These are phyloP conservation scores for Antedon bifida DNA, from an alignment of 35 echinoderm and acorn worm genomes.

Conservation along the genomic window DNA sequence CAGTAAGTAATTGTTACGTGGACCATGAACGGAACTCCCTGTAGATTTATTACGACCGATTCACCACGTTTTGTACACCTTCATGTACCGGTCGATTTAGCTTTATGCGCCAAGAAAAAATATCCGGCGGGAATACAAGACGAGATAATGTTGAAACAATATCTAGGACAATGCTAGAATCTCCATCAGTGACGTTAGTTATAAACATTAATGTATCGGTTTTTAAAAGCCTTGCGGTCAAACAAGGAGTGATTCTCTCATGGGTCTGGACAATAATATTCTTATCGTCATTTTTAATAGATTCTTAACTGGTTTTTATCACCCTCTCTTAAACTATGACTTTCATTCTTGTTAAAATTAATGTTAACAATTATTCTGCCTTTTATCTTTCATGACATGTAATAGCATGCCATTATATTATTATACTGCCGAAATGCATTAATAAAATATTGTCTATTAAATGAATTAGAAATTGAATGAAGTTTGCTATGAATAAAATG, in stretches of 20 bases:
- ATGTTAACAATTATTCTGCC: not conserved
- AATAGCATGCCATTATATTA: no score
- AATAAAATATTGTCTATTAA: no score
- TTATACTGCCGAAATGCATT: no score
- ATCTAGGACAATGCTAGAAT: not conserved
- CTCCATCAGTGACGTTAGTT: not conserved
- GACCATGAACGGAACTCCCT: not conserved
- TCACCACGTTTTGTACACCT: not conserved
- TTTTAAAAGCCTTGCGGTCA: not conserved
- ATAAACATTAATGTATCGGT: not conserved
- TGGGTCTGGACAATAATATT: no score
- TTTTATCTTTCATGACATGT: not conserved
- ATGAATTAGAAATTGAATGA: no score
- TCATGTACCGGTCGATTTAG: not conserved
- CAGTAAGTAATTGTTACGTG: not conserved
- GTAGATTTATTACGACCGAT: not conserved
- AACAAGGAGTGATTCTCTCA: no score
- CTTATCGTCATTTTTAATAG: no score
- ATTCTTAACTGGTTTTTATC: no score
- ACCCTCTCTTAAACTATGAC: no score
- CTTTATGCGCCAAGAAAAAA: not conserved
- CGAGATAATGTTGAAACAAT: not conserved
- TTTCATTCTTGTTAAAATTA: no score
- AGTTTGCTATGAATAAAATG: no score
- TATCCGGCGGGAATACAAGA: not conserved